Conservation (phyloP, 2,113 vertebrate genomes). For the Chionis minor region DNA sequence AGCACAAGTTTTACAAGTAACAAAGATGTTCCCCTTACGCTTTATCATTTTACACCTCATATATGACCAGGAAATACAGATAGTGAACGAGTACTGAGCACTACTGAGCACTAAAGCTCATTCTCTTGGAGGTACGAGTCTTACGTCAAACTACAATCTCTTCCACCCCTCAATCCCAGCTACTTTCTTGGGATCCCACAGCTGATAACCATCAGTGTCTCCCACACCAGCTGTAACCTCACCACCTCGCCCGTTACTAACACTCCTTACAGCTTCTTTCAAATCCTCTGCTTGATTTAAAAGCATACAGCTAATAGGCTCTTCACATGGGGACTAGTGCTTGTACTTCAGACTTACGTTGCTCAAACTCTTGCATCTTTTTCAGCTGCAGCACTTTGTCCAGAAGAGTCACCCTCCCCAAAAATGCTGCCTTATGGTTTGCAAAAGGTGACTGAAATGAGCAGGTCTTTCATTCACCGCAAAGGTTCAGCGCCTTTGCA, state of each 20-base stretch:
- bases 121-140: neutral
- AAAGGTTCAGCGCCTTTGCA: neutral
- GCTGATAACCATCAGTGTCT: neutral
- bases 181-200: neutral
- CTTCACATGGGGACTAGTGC: neutral
- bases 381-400: neutral
- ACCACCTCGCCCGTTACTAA: neutral
- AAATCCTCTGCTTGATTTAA: neutral
- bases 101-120: neutral
- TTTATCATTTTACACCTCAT: neutral
- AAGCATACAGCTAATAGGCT: neutral
- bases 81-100: neutral
- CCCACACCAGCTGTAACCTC: neutral
- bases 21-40: neutral
- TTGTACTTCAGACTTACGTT: neutral
- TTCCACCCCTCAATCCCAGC: neutral
- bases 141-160: fast-evolving
- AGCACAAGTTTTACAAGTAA: neutral
- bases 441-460: neutral
- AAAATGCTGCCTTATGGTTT: neutral
- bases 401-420: neutral
- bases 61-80: neutral
- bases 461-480: neutral
- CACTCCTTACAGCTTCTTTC: neutral
- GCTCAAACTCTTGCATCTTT: neutral